Conservation (phyloP, 2,797 vertebrate species). For the Lycodopsis pacificus region DNA sequence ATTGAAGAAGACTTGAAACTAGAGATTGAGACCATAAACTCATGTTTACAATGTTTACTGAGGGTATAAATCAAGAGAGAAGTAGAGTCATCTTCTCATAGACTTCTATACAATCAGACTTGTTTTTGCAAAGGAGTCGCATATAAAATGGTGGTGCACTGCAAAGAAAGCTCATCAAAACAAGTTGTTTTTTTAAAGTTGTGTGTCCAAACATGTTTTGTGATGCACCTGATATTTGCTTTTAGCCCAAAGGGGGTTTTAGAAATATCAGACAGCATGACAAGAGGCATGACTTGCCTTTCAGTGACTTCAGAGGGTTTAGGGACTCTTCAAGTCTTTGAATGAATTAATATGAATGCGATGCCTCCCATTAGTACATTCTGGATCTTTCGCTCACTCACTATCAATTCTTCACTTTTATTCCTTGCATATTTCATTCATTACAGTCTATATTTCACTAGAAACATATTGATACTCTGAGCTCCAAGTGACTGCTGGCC, state of each 20-base stretch:
- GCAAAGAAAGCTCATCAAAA: background rate
- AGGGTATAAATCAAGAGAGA: too few species aligned
- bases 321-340: background rate
- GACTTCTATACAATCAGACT: too few species aligned
- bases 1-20: too few species aligned
- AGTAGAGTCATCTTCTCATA: too few species aligned
- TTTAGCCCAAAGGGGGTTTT: background rate
- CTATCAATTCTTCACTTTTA: conserved; percentile 3
- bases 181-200: background rate
- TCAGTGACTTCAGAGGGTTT: background rate
- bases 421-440: conserved; percentile 13
- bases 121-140: background rate
- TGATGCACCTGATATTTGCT: background rate
- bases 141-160: background rate
- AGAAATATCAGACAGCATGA: background rate
- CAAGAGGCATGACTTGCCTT: background rate
- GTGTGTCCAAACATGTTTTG: background rate
- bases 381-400: background rate
- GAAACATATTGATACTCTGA: background rate
- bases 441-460: background rate
- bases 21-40: too few species aligned
- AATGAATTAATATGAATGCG: background rate
- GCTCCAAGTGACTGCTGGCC: background rate
- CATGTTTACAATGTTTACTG: too few species aligned
- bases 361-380: conserved; percentile 16